A percentile compares a stretch with the other conserved stretches of the same genome.
phyloP scores from a whole-genome alignment of 1,140 invertebrate genomes.

The Heliconius nattereri region DNA sequence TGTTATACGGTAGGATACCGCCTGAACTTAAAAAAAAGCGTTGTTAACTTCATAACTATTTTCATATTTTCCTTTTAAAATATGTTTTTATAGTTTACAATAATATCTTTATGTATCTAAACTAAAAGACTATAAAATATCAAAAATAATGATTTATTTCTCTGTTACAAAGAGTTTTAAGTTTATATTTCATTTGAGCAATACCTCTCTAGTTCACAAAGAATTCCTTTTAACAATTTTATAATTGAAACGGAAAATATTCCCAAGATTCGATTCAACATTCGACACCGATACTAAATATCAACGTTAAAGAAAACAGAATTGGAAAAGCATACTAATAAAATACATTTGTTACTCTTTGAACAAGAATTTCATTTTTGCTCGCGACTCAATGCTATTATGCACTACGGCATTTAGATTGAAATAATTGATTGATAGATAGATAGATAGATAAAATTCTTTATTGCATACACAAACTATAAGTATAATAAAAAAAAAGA shows the following conservation, averaged over 20 bases:
- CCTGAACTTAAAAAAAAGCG: too few relatives aligned
- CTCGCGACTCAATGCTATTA: neutral
- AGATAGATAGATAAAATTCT: too few relatives aligned
- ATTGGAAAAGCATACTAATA: conserved; percentile 1
- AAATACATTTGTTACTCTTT: neutral
- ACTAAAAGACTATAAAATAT: neutral
- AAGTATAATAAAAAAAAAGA: too few relatives aligned
- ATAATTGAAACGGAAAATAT: neutral
- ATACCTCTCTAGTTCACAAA: neutral
- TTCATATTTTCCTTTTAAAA: too few relatives aligned
- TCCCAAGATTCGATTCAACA: neutral
- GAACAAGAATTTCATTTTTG: conserved; percentile 8
- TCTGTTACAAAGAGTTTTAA: neutral
- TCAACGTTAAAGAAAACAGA: neutral
- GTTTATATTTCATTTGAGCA: neutral
- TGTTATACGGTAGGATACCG: too few relatives aligned
- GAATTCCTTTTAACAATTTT: neutral
- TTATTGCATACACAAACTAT: too few relatives aligned
- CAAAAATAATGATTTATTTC: neutral
- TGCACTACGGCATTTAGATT: neutral
- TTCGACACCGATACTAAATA: neutral
- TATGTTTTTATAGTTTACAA: too few relatives aligned
- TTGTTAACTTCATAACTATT: too few relatives aligned
- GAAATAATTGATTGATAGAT: too few relatives aligned
- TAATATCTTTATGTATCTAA: neutral